Evolutionary conservation across 2,888 invertebrate genomes (phyloP).

Genomic region (Cosmia trapezina): DNA sequence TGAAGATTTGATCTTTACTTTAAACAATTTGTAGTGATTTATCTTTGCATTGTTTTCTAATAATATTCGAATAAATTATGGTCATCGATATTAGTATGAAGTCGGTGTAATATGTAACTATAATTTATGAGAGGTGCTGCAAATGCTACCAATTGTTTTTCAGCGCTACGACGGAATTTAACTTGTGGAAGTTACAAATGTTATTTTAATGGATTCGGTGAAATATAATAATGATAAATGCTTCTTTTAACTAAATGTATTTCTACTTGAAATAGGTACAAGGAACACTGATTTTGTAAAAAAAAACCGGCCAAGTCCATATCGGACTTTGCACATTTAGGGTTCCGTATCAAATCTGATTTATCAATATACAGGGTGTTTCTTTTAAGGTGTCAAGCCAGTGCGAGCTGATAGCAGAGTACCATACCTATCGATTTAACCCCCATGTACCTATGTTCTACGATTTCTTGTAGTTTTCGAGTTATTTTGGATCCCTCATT

Average conservation of each 20-base stretch:
- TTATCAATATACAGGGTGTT: no score
- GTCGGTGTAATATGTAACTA: slow-evolving; percentile 36
- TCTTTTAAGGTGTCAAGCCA: no score
- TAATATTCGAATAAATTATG: slow-evolving; percentile 66
- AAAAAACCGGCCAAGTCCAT: background rate
- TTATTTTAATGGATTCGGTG: background rate
- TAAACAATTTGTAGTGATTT: slow-evolving; percentile 83
- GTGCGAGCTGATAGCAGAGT: no score
- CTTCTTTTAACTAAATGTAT: background rate
- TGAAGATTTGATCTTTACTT: slow-evolving; percentile 85
- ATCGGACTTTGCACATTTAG: no score
- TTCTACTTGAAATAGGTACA: background rate
- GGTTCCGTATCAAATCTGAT: no score
- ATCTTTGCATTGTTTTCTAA: slow-evolving; percentile 81
- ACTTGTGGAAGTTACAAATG: background rate
- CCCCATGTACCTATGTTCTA: no score
- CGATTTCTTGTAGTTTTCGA: no score
- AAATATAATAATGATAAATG: slow-evolving; percentile 3
- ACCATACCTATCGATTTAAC: no score
- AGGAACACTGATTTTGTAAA: background rate
- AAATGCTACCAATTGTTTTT: slow-evolving; percentile 41
- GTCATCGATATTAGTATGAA: slow-evolving; percentile 43
- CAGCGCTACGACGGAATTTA: slow-evolving; percentile 23
- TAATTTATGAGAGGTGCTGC: slow-evolving; percentile 46
- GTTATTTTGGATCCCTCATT: no score